A percentile compares a stretch with the other conserved stretches of the same genome.
Conservation (phyloP, 2,797 vertebrate species). For the Gouania willdenowi region DNA sequence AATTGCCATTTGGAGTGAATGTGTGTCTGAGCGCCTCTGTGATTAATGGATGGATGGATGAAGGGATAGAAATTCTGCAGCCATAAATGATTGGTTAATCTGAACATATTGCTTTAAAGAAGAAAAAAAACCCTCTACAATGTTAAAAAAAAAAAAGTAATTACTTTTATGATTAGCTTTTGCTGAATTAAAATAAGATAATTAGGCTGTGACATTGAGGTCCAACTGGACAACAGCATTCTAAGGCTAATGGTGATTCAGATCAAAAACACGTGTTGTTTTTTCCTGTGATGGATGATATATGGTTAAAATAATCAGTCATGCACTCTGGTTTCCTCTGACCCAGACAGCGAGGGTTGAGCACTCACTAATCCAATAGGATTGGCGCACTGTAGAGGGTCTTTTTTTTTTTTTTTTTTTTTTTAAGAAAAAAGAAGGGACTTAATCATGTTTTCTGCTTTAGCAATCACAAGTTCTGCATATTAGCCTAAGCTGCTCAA, state of each 20-base stretch:
- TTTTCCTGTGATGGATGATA: conserved; percentile 11
- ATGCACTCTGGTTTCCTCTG: conserved; percentile 31
- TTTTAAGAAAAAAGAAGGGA: conserved; percentile 1
- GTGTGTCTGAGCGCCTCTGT: too few relatives aligned
- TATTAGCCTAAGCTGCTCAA: conserved; percentile 61
- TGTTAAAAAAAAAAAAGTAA: too few relatives aligned
- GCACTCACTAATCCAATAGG: conserved; percentile 31
- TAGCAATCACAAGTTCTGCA: conserved; percentile 66
- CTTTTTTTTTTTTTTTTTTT: too few relatives aligned
- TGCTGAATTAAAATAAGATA: too few relatives aligned
- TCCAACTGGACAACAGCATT: conserved; percentile 7
- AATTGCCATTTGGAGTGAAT: too few relatives aligned
- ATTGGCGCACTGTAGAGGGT: conserved; percentile 36
- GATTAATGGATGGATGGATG: too few relatives aligned
- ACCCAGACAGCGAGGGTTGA: conserved; percentile 42
- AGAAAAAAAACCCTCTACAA: too few relatives aligned
- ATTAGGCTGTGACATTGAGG: background rate
- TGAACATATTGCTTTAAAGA: too few relatives aligned
- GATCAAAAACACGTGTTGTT: conserved; percentile 16
- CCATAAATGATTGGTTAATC: too few relatives aligned
- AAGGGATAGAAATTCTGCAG: too few relatives aligned
- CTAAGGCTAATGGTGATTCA: conserved; percentile 22
- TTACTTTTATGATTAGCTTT: too few relatives aligned
- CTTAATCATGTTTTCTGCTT: conserved; percentile 70
- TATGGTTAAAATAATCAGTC: conserved; percentile 31